phyloP scores from a whole-genome alignment of 2,113 vertebrate genomes.

The Mionectes macconnelli region DNA sequence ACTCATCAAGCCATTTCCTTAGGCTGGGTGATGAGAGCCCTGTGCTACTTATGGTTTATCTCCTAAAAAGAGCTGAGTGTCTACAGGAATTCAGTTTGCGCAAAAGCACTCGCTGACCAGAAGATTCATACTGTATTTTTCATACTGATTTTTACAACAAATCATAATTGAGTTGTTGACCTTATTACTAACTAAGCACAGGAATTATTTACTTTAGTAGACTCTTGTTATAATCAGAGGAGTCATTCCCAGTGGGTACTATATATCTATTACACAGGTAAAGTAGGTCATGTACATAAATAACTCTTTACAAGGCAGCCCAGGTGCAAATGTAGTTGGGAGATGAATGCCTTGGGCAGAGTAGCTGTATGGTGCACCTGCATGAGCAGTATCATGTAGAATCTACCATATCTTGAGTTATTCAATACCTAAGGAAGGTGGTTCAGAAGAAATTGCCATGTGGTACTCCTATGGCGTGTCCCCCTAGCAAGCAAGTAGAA shows the following conservation, averaged over 20 bases:
- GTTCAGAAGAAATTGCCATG: background rate
- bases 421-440: background rate
- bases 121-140: background rate
- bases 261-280: background rate
- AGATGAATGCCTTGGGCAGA: background rate
- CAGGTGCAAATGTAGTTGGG: background rate
- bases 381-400: background rate
- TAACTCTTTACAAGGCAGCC: background rate
- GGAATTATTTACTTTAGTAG: background rate
- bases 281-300: background rate
- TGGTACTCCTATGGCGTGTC: accelerated
- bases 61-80: background rate
- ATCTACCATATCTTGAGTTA: background rate
- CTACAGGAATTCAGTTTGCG: background rate
- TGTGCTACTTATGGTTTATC: background rate
- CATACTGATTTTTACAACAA: too few relatives aligned
- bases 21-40: background rate
- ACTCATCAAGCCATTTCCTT: background rate
- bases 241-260: background rate
- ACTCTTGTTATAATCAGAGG: background rate
- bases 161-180: background rate
- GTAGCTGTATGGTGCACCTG: background rate
- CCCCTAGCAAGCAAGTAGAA: background rate
- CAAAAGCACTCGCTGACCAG: background rate
- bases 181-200: background rate